Evolutionary conservation across 2,888 invertebrate genomes (phyloP).

Genomic region (Atherix ibis): DNA sequence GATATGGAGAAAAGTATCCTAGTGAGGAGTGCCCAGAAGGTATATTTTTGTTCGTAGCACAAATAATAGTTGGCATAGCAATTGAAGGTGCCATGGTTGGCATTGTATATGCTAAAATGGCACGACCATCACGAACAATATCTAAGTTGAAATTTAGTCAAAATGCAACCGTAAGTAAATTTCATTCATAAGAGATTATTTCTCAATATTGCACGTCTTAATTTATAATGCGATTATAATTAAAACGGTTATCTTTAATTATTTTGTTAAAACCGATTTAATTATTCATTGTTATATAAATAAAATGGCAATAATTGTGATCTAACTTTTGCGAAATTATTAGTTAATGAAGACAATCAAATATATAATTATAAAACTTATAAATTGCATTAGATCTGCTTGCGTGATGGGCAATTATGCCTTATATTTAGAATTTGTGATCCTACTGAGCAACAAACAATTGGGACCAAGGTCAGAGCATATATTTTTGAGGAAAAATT

Average conservation of each 20-base stretch:
- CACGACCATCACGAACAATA: slow-evolving; percentile 58
- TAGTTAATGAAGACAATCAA: too few relatives aligned
- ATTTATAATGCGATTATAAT: not conserved
- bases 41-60: slow-evolving; percentile 63
- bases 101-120: slow-evolving; percentile 61
- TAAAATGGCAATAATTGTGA: too few relatives aligned
- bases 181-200: too few relatives aligned
- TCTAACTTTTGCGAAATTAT: too few relatives aligned
- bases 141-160: slow-evolving; percentile 70
- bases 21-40: slow-evolving; percentile 77
- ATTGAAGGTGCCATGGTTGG: slow-evolving; percentile 43
- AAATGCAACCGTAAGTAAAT: slow-evolving; percentile 43
- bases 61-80: slow-evolving; percentile 51
- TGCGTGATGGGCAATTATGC: slow-evolving; percentile 61
- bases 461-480: slow-evolving; percentile 62
- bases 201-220: too few relatives aligned
- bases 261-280: slow-evolving; percentile 2
- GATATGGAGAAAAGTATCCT: slow-evolving; percentile 66
- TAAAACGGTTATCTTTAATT: slow-evolving; percentile 5
- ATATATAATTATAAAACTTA: too few relatives aligned
- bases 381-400: slow-evolving; percentile 64
- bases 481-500: slow-evolving; percentile 25
- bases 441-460: slow-evolving; percentile 56
- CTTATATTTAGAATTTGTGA: slow-evolving; percentile 72
- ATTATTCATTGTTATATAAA: too few relatives aligned